These are phyloP conservation scores for Eilema caniola DNA, from an alignment of 2,888 invertebrate species.

Conservation along the genomic window DNA sequence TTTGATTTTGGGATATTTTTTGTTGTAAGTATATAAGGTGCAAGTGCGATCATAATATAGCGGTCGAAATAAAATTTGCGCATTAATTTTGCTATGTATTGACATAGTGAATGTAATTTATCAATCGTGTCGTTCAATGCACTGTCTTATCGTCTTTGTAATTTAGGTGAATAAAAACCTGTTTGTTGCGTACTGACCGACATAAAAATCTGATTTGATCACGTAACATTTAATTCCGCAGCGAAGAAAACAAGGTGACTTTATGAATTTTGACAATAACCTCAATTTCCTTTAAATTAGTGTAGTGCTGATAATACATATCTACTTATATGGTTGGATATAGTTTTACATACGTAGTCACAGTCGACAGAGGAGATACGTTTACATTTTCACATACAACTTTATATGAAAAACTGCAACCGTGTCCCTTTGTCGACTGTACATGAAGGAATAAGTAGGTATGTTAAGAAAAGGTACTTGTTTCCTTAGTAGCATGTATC, in stretches of 20 bases:
- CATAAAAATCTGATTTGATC: constrained; percentile 20
- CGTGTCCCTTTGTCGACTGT: too few relatives aligned
- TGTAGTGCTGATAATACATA: neutral
- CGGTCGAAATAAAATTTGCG: constrained; percentile 53
- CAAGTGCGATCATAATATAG: constrained; percentile 54
- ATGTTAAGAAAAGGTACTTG: too few relatives aligned
- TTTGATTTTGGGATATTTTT: too few relatives aligned
- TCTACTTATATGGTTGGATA: neutral
- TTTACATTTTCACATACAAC: too few relatives aligned
- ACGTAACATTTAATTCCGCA: neutral
- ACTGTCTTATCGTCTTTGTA: constrained; percentile 59
- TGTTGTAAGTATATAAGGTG: too few relatives aligned
- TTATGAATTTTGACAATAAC: neutral
- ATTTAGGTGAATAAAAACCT: constrained; percentile 64
- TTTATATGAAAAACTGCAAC: too few relatives aligned
- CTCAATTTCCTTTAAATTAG: neutral
- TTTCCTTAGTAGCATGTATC: too few relatives aligned
- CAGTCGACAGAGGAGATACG: too few relatives aligned
- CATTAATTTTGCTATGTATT: constrained; percentile 50
- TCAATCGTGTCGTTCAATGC: constrained; percentile 62
- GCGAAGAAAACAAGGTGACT: neutral
- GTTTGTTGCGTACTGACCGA: constrained; percentile 52
- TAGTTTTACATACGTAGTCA: neutral
- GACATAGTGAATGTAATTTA: constrained; percentile 46
- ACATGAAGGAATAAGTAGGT: too few relatives aligned